These are phyloP conservation scores for Maccullochella peelii DNA, from an alignment of 2,113 vertebrate species.

Conservation along the genomic window DNA sequence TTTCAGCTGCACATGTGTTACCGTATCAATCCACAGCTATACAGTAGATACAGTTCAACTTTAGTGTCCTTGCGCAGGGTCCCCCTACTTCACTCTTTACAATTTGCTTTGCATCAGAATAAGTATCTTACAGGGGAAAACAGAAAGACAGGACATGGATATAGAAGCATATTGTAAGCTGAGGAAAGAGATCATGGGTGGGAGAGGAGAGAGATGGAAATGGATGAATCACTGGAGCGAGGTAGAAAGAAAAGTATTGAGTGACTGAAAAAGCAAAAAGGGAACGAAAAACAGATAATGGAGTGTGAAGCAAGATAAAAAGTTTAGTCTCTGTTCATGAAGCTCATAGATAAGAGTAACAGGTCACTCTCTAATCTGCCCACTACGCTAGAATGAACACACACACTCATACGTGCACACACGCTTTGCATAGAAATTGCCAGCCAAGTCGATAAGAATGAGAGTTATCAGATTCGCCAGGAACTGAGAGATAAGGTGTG, in stretches of 20 bases:
- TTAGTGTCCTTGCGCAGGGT: background rate
- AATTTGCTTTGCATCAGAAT: background rate
- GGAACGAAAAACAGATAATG: conserved; percentile 32
- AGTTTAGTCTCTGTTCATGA: conserved; percentile 38
- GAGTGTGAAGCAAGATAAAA: conserved; percentile 40
- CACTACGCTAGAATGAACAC: conserved; percentile 29
- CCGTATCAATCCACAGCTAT: background rate
- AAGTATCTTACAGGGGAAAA: background rate
- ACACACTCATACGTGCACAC: conserved; percentile 10
- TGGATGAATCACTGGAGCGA: conserved; percentile 23
- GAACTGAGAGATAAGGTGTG: conserved; percentile 43
- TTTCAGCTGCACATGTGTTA: background rate
- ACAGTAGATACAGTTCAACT: background rate
- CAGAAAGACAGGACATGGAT: background rate
- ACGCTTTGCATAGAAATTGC: conserved; percentile 56
- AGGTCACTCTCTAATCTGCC: conserved; percentile 54
- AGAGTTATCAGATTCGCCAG: conserved; percentile 56
- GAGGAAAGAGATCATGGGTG: conserved; percentile 1
- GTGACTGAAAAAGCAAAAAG: conserved; percentile 18
- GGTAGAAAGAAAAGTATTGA: background rate
- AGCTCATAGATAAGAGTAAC: conserved; percentile 33
- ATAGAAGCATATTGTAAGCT: background rate
- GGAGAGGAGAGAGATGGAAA: background rate
- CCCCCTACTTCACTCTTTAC: background rate
- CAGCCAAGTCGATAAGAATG: conserved; percentile 37